Conservation (phyloP, 2,113 vertebrate genomes). For the Pterophyllum scalare region DNA sequence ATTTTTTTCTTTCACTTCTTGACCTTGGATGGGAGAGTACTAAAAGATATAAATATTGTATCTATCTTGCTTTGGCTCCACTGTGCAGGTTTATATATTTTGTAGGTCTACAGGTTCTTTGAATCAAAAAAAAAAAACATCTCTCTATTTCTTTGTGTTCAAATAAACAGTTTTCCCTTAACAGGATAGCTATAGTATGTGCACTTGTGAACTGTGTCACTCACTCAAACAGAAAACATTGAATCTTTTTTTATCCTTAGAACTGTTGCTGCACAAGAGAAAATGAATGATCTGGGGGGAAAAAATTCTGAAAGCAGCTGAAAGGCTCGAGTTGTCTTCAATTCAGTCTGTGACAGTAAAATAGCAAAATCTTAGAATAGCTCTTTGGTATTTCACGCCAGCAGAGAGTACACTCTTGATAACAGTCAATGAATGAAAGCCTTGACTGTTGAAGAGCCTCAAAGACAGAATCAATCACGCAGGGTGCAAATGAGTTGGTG, state of each 20-base stretch:
- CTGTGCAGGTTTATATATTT: not conserved
- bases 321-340: conserved; percentile 15
- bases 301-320: not conserved
- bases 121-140: not conserved
- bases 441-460: conserved; percentile 4
- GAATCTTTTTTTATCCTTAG: not conserved
- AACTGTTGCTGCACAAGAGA: not conserved
- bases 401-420: conserved; percentile 6
- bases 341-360: conserved; percentile 18
- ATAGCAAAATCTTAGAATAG: not conserved
- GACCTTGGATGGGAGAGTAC: not conserved
- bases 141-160: not conserved
- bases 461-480: conserved; percentile 29
- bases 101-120: not conserved
- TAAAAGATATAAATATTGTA: not conserved
- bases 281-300: too few species aligned
- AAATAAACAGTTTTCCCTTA: too few species aligned
- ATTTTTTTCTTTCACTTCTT: not conserved
- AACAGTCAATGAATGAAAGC: conserved; percentile 21
- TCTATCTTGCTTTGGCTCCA: not conserved
- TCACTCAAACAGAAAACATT: not conserved
- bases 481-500: not conserved
- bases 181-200: not conserved
- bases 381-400: conserved; percentile 20
- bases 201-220: conserved; percentile 3